phyloP scores from a whole-genome alignment of 2,797 vertebrate genomes.

The Sciurus carolinensis region DNA sequence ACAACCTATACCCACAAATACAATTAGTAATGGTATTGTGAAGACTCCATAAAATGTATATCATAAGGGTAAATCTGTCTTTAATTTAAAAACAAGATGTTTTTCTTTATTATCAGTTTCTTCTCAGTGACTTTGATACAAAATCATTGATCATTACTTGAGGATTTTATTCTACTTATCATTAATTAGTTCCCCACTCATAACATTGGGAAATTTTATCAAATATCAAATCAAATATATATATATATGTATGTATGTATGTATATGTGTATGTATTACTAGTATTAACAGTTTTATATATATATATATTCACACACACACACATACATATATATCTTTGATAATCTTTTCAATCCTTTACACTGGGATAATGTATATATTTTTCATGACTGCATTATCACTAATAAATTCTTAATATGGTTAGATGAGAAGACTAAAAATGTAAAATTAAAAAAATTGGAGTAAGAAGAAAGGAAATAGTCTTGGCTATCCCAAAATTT shows the following conservation, averaged over 20 bases:
- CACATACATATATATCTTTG: background rate
- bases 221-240: background rate
- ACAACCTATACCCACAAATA: background rate
- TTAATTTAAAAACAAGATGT: conserved; percentile 16
- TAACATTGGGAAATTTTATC: conserved; percentile 7
- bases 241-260: too few relatives aligned
- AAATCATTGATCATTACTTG: background rate
- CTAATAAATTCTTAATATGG: background rate
- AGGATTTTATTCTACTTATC: background rate
- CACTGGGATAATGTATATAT: background rate
- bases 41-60: conserved; percentile 1
- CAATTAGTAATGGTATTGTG: conserved; percentile 21
- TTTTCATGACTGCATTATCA: background rate
- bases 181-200: background rate
- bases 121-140: background rate
- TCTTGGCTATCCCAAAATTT: background rate
- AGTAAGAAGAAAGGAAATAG: conserved; percentile 7
- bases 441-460: too few relatives aligned
- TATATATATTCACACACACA: background rate
- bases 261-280: too few relatives aligned
- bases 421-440: conserved; percentile 38
- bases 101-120: background rate
- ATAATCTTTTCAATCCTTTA: background rate
- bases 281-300: too few relatives aligned
- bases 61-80: background rate